Conservation (phyloP, 2,113 vertebrate genomes). For the Ageneiosus marmoratus region DNA sequence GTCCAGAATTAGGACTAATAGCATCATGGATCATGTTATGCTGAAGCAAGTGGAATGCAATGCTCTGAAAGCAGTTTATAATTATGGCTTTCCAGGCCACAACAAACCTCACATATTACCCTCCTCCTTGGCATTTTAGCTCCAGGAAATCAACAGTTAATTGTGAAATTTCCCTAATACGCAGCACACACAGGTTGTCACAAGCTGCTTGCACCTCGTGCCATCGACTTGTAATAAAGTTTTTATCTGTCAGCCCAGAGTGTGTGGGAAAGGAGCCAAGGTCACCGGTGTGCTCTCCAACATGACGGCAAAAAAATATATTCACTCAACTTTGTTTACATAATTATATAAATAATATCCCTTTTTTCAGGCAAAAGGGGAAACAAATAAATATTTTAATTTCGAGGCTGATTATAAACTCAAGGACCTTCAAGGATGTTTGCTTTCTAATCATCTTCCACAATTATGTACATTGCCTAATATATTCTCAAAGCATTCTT, state of each 20-base stretch:
- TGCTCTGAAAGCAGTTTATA: constrained; percentile 69
- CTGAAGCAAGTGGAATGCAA: constrained; percentile 61
- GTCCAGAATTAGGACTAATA: constrained; percentile 66
- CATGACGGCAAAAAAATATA: constrained; percentile 44
- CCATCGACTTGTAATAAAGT: constrained; percentile 67
- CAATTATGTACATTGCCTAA: constrained; percentile 68
- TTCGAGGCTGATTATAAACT: constrained; percentile 67
- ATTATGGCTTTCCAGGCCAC: constrained; percentile 66
- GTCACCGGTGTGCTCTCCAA: constrained; percentile 59
- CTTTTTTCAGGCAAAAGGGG: constrained; percentile 53
- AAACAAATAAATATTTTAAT: constrained; percentile 68
- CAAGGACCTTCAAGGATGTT: constrained; percentile 71
- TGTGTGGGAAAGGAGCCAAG: constrained; percentile 61
- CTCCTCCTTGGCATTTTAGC: constrained; percentile 54
- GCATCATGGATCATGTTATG: constrained; percentile 73
- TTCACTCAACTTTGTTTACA: constrained; percentile 65
- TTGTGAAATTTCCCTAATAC: constrained; percentile 68
- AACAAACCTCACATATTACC: constrained; percentile 70
- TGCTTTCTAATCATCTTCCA: constrained; percentile 64
- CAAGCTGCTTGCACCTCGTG: constrained; percentile 60
- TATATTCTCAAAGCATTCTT: constrained; percentile 60
- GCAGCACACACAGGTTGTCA: constrained; percentile 55
- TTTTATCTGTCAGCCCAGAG: constrained; percentile 65
- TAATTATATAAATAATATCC: constrained; percentile 69
- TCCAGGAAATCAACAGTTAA: constrained; percentile 62